Evolutionary conservation across 2,113 vertebrate species (phyloP).

Genomic region (Tapirus terrestris): DNA sequence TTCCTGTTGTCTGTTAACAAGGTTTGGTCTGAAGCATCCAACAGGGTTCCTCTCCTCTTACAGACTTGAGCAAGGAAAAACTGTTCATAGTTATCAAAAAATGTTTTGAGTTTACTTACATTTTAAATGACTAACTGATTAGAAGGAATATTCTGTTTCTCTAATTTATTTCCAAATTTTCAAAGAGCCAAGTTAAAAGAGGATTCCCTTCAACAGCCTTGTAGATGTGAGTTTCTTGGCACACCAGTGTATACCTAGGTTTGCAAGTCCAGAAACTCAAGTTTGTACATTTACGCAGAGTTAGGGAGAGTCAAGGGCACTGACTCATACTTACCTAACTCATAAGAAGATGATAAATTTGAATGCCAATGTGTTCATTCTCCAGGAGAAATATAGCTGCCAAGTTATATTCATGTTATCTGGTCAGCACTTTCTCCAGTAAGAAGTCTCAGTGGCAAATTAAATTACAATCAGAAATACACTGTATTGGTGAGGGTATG

Average conservation of each 20-base stretch:
- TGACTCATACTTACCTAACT: not conserved
- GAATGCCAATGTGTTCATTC: not conserved
- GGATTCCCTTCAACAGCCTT: not conserved
- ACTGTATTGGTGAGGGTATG: not conserved
- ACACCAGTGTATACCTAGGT: not conserved
- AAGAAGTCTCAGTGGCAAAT: slow-evolving; percentile 22
- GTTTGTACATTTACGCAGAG: not conserved
- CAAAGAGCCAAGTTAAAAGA: not conserved
- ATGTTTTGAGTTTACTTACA: not conserved
- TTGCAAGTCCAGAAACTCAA: not conserved
- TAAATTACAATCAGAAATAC: slow-evolving; percentile 19
- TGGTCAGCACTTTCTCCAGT: not conserved
- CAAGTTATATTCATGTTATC: not conserved
- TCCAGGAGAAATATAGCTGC: slow-evolving; percentile 18
- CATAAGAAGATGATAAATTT: slow-evolving; percentile 6
- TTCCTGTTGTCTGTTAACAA: not conserved
- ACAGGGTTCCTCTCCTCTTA: not conserved
- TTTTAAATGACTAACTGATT: not conserved
- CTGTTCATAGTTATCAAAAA: not conserved
- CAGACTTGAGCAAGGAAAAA: not conserved
- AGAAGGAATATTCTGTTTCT: not conserved
- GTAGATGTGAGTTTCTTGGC: not conserved
- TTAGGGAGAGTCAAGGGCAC: not conserved
- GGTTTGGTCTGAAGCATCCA: not conserved
- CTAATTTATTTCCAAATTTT: not conserved